Base-by-base conservation (phyloP, 2,113 vertebrate genomes). In the Condylura cristata region DNA sequence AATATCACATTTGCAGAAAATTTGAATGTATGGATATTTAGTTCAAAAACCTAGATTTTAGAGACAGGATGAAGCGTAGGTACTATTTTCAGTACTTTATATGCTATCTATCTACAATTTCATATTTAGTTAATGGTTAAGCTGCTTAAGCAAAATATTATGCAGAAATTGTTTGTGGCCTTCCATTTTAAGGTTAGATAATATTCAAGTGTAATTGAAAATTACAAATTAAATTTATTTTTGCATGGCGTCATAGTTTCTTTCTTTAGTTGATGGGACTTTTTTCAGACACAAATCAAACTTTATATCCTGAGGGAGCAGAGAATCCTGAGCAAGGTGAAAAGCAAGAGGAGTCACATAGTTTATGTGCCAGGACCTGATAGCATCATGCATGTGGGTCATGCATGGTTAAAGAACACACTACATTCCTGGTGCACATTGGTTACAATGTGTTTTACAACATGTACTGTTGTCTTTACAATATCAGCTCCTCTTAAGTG, bases 371-470 rank as follows among this genome's bases (percentile, higher is more conserved):
- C 74, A 68, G 60, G 26, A 18, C 8, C 30, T 58, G 60, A 28
- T 65, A 56, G 26, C 48, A 39, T 28, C 41, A 74, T 48, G 48
- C 56, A 4, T 34, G 26, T 24, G 58, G 85, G 53, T 56, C 66
- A n/a, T 11, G 46, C 61, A 92, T 95, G 93, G 90, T 89, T 58
- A 39, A 68, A 51, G 4, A 46, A 61, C 39, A 82, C 12, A 61
- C 22, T 41, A n/a, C 68, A 41, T 71, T 92, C 91, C 93, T 83
- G 78, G 37, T 58, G 61, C 28, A 44, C 58, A 39, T 3, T 16
- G 93, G 83, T 86, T 32, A 44, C 83, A 68, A 48, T 18, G n/a
- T 92, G 46, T 86, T 82, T 93, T 84, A 51, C 82, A 95, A 39
- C 63, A 30, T 41, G 39, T 26, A 30, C 4, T 5, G 22, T 91